Conservation (phyloP, 2,113 vertebrate species). For the Gnathonemus echidnorhynchus region DNA sequence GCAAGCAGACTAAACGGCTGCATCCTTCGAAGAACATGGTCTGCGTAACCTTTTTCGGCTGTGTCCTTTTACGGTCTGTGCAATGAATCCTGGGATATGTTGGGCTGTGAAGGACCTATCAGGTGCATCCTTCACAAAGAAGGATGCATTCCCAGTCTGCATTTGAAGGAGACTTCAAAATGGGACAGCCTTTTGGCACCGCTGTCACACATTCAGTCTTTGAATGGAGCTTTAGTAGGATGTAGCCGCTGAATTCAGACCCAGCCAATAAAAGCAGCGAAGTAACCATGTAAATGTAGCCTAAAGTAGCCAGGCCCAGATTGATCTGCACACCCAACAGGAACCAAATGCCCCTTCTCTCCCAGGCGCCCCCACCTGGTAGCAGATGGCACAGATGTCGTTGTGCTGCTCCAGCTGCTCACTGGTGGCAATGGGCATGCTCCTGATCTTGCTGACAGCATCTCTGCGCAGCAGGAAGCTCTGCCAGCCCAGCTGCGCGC, state of each 20-base stretch:
- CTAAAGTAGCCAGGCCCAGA: not conserved
- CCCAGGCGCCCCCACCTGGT: slow-evolving; percentile 66
- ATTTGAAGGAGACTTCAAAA: not conserved
- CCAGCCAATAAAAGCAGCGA: not conserved
- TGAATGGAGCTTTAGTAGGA: not conserved
- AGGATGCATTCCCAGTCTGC: not conserved
- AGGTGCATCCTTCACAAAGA: not conserved
- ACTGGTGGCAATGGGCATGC: slow-evolving; percentile 75
- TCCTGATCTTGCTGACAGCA: slow-evolving; percentile 93
- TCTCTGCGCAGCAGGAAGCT: slow-evolving; percentile 93
- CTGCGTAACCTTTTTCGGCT: not conserved
- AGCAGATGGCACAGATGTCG: slow-evolving; percentile 96
- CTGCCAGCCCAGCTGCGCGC: slow-evolving; percentile 94
- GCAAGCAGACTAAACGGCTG: not conserved
- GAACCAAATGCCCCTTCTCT: not conserved
- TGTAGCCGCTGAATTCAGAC: not conserved
- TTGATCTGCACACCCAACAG: not conserved
- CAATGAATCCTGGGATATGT: not conserved
- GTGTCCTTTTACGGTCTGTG: not conserved
- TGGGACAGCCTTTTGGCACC: not conserved
- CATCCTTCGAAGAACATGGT: not conserved
- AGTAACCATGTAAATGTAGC: not conserved
- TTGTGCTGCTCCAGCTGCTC: slow-evolving; percentile 85
- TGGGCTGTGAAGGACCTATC: too few species aligned
- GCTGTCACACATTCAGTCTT: not conserved